phyloP scores from a whole-genome alignment of 2,888 invertebrate genomes.

The Torymus aiolomorphi region DNA sequence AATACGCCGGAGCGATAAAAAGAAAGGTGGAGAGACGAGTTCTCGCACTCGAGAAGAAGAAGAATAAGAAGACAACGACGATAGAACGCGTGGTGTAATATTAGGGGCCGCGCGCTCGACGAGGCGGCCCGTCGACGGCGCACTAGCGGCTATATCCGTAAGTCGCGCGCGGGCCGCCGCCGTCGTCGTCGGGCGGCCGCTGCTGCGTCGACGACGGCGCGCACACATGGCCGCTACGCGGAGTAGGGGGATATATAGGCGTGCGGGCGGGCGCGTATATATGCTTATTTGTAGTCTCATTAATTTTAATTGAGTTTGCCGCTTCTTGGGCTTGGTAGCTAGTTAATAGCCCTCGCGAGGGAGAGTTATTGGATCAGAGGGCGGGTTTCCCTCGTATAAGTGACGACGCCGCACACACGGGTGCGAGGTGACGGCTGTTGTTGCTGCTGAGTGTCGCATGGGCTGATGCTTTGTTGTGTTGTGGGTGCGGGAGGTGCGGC shows the following conservation, averaged over 20 bases:
- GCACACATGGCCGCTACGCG: conserved; percentile 31
- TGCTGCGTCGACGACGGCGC: conserved; percentile 47
- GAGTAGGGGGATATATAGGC: conserved; percentile 20
- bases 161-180: conserved; percentile 19
- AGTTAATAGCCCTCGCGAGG: background rate
- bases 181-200: conserved; percentile 13
- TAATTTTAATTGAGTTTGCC: conserved; percentile 53
- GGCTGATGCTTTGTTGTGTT: conserved; percentile 5
- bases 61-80: background rate
- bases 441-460: no score
- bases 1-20: background rate
- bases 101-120: conserved; percentile 1
- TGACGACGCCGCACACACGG: no score
- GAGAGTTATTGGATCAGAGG: conserved; percentile 28
- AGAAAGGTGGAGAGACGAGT: background rate
- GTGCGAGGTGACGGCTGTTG: no score
- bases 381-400: background rate
- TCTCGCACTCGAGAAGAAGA: background rate
- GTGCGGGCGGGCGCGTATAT: no score
- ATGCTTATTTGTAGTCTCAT: conserved; percentile 38
- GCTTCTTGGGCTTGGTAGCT: background rate
- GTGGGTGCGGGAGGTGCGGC: background rate
- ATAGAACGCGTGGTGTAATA: conserved; percentile 11
- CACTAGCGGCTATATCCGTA: conserved; percentile 49
- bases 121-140: conserved; percentile 45